Base-by-base conservation (phyloP, 2,113 vertebrate species). In the Butorides virescens region DNA sequence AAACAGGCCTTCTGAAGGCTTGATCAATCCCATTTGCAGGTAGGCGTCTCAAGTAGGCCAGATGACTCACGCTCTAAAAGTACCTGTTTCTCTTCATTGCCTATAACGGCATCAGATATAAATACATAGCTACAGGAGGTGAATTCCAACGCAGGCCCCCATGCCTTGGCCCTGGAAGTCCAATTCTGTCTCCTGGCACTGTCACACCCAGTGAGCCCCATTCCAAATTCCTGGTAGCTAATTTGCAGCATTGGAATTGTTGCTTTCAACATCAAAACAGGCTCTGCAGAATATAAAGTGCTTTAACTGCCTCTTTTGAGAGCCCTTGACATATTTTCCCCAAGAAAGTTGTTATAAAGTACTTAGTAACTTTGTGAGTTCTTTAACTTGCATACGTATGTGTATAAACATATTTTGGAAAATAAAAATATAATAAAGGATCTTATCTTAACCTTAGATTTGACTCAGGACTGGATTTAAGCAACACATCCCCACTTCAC, bases 271-370 rank as follows among this genome's bases (percentile, higher is more conserved):
- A 88, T 27, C 71, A 63, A 37, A 92, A 63, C 0, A 0, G 5
- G 39, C 44, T 94, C 82, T 90, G 39, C 39, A 70, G n/a, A 86
- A 72, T n/a, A 37, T 44, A 8, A 79, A 95, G 74, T 68, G 62
- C 27, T 94, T 82, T 61, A 68, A 59, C 39, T 44, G 30, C 9
- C 5, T 75, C 66, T 79, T 84, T 63, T 23, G 20, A 91, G 44
- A 59, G 62, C 44, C 21, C 81, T 88, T 77, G 65, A 74, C 0
- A 1, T 71, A 59, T 83, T 80, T 83, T 65, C 34, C 29, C 6
- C n/a, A 46, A 22, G 10, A 53, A 82, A 88, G n/a, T 22, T 52
- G 12, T 56, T 61, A 81, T 8, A 50, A 81, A 92, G 34, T 34
- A 75, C 37, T 46, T 75, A 29, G 22, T 53, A 84, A 44, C 29